These are phyloP conservation scores for Lophius piscatorius DNA, from an alignment of 2,113 vertebrate genomes.

Conservation along the genomic window DNA sequence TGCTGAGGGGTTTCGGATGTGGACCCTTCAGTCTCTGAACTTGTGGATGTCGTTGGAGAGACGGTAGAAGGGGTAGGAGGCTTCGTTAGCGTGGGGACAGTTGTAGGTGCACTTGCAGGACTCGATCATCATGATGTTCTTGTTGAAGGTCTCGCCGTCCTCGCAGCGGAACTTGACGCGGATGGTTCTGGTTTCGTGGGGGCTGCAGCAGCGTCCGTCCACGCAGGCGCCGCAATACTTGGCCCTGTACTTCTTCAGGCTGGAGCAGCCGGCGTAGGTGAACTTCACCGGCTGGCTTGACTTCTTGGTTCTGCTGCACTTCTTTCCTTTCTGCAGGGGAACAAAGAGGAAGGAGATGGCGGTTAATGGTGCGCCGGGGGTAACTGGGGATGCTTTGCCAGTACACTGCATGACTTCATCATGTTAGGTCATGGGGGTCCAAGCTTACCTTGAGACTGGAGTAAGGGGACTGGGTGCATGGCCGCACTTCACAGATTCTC, in stretches of 20 bases:
- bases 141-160: conserved; percentile 94
- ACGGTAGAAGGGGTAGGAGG: conserved; percentile 92
- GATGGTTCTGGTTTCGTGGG: conserved; percentile 93
- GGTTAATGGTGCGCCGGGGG: conserved; percentile 16
- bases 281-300: conserved; percentile 86
- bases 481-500: conserved; percentile 94
- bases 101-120: conserved; percentile 96
- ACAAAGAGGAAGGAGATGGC: conserved; percentile 21
- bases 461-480: conserved; percentile 88
- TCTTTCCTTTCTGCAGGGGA: conserved; percentile 92
- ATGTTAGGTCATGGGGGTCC: conserved; percentile 2
- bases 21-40: conserved; percentile 91
- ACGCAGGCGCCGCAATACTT: conserved; percentile 95
- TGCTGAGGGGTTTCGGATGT: conserved; percentile 35
- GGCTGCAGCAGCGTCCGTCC: conserved; percentile 94
- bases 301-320: conserved; percentile 93
- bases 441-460: conserved; percentile 90
- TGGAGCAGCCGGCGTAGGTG: conserved; percentile 91
- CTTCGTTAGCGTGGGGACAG: conserved; percentile 89
- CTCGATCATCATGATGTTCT: conserved; percentile 98
- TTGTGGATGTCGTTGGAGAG: conserved; percentile 99
- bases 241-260: conserved; percentile 93
- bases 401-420: neutral
- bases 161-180: conserved; percentile 94
- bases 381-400: neutral